phyloP scores from a whole-genome alignment of 2,888 invertebrate genomes.

The Ischnus inquisitorius region DNA sequence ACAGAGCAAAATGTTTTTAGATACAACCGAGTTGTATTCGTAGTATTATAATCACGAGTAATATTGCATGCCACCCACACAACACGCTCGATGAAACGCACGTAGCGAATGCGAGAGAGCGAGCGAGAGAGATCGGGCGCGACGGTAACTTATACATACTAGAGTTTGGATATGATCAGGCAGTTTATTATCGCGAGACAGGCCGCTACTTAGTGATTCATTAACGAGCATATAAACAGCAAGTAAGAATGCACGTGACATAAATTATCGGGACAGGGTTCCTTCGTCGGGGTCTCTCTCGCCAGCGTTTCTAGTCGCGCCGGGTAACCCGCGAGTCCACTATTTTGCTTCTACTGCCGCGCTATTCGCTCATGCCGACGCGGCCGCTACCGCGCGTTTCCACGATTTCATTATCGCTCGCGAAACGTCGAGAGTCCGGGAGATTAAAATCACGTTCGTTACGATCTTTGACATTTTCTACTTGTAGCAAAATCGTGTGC shows the following conservation, averaged over 20 bases:
- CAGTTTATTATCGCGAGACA: constrained; percentile 68
- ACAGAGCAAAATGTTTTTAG: constrained; percentile 1
- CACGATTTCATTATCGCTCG: constrained; percentile 63
- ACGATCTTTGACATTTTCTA: constrained; percentile 63
- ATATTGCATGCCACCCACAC: constrained; percentile 60
- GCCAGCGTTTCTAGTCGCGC: constrained; percentile 41
- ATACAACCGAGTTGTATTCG: constrained; percentile 17
- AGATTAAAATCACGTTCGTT: constrained; percentile 61
- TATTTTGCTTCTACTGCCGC: constrained; percentile 18
- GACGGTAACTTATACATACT: constrained; percentile 36
- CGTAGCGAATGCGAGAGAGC: constrained; percentile 37
- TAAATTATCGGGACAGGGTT: constrained; percentile 69
- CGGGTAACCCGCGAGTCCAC: not conserved
- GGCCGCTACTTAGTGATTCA: constrained; percentile 71
- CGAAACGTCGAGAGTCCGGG: constrained; percentile 48
- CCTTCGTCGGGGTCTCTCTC: constrained; percentile 38
- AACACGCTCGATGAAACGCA: constrained; percentile 53
- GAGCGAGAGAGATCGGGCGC: constrained; percentile 18
- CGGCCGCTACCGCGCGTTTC: constrained; percentile 10
- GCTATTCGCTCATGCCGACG: no score
- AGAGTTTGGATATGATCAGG: constrained; percentile 71
- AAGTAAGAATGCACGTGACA: constrained; percentile 70
- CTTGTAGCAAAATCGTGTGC: constrained; percentile 5
- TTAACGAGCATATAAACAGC: constrained; percentile 71
- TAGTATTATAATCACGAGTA: constrained; percentile 27